Evolutionary conservation across 2,888 invertebrate genomes (phyloP), one percentile per base, ranked within the genome.

Genomic region (Drosophila prostipennis): DNA sequence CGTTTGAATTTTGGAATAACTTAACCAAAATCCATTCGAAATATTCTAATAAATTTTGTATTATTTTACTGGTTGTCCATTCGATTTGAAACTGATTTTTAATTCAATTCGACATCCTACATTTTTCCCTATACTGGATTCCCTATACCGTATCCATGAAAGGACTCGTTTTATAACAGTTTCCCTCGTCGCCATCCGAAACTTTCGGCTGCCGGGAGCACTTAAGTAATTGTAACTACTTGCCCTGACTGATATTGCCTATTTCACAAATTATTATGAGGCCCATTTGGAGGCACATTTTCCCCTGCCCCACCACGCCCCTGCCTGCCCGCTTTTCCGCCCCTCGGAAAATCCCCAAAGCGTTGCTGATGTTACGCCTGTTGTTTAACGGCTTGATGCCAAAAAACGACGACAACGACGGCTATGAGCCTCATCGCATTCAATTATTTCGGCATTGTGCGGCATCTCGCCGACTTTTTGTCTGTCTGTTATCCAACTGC

Each of bases 391-490:
- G 82, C 82, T 87, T 87, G 86, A 85, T 85, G 78, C 71, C 78
- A 84, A 83, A 86, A 87, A 82, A 82, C 72, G 86, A 81, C 72
- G 71, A 56, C 53, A 72, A 72, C 81, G 72, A 77, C 77, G 82
- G 77, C 87, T 79, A 72, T 87, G 85, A 87, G 82, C 82, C 88
- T 80, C 88, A 88, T 86, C 87, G 87, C 89, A 85, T 85, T 85
- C 85, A 85, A 85, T 85, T 85, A 88, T 85, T 85, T 88, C 57
- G 87, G 80, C 87, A 85, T 83, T 87, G 87, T 87, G 79, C 53
- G 57, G 55, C 63, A 58, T 74, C 76, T 77, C 61, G 73, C 57
- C 68, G 71, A 56, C 54, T 74, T 51, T 70, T 49, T 70, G 74
- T 79, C 80, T 72, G 71, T 70, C 60, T 64, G 45, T 46, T 40